A percentile compares a stretch with the other conserved stretches of the same genome.
phyloP scores from a whole-genome alignment of 1,140 invertebrate genomes.

The Luehdorfia chinensis region DNA sequence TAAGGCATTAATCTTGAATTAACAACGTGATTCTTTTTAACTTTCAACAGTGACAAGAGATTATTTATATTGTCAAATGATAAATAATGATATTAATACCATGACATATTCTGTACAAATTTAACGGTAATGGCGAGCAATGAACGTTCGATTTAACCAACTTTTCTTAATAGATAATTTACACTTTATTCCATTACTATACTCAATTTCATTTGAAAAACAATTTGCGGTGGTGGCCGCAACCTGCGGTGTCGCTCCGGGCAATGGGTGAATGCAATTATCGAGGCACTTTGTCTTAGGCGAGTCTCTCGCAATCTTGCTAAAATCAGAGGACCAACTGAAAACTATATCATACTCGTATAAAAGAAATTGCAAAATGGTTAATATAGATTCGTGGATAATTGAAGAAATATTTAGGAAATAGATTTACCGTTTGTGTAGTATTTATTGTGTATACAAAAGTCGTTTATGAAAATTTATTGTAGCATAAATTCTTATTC shows the following conservation, averaged over 20 bases:
- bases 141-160: no score
- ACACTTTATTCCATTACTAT: constrained; percentile 2
- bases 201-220: constrained; percentile 20
- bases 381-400: neutral
- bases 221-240: constrained; percentile 22
- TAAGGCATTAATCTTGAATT: no score
- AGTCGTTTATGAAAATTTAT: constrained; percentile 8
- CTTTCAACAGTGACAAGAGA: no score
- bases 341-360: neutral
- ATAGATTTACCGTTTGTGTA: neutral
- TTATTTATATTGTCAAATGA: no score
- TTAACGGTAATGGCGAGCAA: no score
- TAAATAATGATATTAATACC: no score
- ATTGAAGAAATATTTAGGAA: neutral
- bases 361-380: neutral
- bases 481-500: constrained; percentile 4
- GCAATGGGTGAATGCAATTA: constrained; percentile 44
- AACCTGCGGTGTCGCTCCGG: constrained; percentile 28
- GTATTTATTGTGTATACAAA: constrained; percentile 3
- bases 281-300: constrained; percentile 35
- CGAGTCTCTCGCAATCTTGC: neutral
- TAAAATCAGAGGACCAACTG: neutral
- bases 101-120: no score
- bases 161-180: neutral
- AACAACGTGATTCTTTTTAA: no score